A percentile compares a stretch with the other conserved stretches of the same genome.
phyloP scores from a whole-genome alignment of 2,113 vertebrate species.

The Ageneiosus marmoratus region DNA sequence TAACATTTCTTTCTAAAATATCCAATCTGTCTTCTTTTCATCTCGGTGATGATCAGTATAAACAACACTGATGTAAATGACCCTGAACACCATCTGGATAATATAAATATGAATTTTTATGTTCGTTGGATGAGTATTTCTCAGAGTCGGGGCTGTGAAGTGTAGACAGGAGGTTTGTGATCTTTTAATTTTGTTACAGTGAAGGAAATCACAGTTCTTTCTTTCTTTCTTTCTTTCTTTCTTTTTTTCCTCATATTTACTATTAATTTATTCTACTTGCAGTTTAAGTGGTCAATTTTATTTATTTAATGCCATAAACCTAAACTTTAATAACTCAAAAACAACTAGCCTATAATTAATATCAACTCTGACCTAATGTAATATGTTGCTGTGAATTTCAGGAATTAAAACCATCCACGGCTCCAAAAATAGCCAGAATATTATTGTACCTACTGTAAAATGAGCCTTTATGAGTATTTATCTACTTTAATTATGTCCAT shows the following conservation, averaged over 20 bases:
- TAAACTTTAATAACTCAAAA: neutral
- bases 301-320: neutral
- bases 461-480: neutral
- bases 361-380: neutral
- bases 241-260: no score
- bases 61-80: slow-evolving; percentile 13
- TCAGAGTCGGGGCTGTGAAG: neutral
- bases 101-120: slow-evolving; percentile 19
- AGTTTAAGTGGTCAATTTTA: neutral
- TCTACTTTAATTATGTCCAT: neutral
- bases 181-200: neutral
- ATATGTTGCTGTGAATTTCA: neutral
- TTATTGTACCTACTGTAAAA: neutral
- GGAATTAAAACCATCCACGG: no score
- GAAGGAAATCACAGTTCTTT: neutral
- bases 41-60: neutral
- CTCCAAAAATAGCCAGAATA: neutral
- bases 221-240: neutral
- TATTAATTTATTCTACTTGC: no score
- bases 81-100: slow-evolving; percentile 21
- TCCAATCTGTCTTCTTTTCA: neutral
- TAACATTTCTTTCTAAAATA: neutral
- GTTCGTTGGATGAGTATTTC: neutral
- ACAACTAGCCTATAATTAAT: neutral
- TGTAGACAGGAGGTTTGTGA: neutral